A percentile compares a stretch with the other conserved stretches of the same genome.
Conservation (phyloP, 2,888 invertebrate species). For the Stegana nigrithorax region DNA sequence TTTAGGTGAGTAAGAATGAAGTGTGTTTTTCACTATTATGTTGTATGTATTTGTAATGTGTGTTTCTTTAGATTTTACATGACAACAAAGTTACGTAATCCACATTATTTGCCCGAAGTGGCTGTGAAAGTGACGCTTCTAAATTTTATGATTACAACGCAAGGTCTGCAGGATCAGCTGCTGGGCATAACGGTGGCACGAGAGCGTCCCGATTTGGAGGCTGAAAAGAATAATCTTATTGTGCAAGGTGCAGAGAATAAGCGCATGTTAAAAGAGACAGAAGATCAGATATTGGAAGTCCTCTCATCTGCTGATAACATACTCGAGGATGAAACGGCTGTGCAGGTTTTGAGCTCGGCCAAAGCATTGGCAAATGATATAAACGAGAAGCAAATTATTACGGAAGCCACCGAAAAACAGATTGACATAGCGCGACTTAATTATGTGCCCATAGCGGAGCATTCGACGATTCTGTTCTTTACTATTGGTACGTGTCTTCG, state of each 20-base stretch:
- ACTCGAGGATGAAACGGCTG: slow-evolving; percentile 92
- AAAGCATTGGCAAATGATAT: slow-evolving; percentile 92
- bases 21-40: background rate
- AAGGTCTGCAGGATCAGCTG: slow-evolving; percentile 89
- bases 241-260: slow-evolving; percentile 89
- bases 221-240: slow-evolving; percentile 88
- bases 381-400: slow-evolving; percentile 87
- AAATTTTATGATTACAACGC: slow-evolving; percentile 92
- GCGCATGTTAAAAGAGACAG: slow-evolving; percentile 85
- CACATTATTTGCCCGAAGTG: slow-evolving; percentile 93
- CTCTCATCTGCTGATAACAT: slow-evolving; percentile 81
- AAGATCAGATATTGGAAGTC: slow-evolving; percentile 88
- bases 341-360: slow-evolving; percentile 88
- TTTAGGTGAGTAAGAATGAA: slow-evolving; percentile 82
- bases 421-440: slow-evolving; percentile 87
- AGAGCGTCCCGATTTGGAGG: slow-evolving; percentile 91
- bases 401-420: slow-evolving; percentile 89
- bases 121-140: slow-evolving; percentile 91
- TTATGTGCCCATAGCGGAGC: slow-evolving; percentile 90
- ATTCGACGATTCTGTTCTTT: slow-evolving; percentile 92
- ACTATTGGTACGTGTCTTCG: slow-evolving; percentile 77
- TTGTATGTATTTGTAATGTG: background rate
- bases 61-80: slow-evolving; percentile 80
- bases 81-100: slow-evolving; percentile 92
- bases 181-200: slow-evolving; percentile 91